Percentiles rank a stretch among this genome's conserved stretches.
phyloP scores from a whole-genome alignment of 2,888 invertebrate genomes.

The Amblyjoppa proteus region DNA sequence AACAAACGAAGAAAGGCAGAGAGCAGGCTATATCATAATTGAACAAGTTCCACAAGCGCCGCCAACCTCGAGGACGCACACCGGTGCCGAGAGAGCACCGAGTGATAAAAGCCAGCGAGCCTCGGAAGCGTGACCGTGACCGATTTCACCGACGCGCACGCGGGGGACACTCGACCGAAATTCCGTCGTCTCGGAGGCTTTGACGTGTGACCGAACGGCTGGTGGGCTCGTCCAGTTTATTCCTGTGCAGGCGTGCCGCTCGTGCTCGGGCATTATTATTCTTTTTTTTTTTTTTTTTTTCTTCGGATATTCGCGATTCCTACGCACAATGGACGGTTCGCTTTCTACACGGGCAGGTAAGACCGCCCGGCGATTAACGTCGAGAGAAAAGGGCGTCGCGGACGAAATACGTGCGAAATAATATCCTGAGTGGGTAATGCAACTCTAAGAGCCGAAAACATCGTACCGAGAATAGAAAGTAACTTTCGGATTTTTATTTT shows the following conservation, averaged over 20 bases:
- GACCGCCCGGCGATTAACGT: background rate
- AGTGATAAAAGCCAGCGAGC: constrained; percentile 55
- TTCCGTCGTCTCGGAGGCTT: constrained; percentile 48
- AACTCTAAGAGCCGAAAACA: constrained; percentile 52
- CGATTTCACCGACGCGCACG: constrained; percentile 60
- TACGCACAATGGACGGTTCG: background rate
- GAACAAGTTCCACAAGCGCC: constrained; percentile 3
- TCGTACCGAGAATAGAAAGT: constrained; percentile 60
- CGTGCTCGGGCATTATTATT: constrained; percentile 44
- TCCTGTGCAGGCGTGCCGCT: constrained; percentile 33
- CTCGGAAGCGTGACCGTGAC: constrained; percentile 66
- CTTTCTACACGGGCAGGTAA: background rate
- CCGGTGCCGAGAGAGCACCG: constrained; percentile 21
- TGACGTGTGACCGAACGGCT: background rate
- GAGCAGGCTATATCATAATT: background rate
- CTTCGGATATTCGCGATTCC: background rate
- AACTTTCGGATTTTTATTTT: constrained; percentile 2
- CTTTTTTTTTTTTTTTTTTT: background rate
- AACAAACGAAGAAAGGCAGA: background rate
- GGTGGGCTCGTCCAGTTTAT: constrained; percentile 22
- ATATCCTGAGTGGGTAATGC: constrained; percentile 43
- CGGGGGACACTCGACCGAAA: constrained; percentile 58
- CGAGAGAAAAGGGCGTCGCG: constrained; percentile 21
- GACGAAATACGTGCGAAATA: constrained; percentile 51
- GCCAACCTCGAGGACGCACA: background rate